These are phyloP conservation scores for Ennomos quercinarius DNA, from an alignment of 2,888 invertebrate genomes.

Conservation along the genomic window DNA sequence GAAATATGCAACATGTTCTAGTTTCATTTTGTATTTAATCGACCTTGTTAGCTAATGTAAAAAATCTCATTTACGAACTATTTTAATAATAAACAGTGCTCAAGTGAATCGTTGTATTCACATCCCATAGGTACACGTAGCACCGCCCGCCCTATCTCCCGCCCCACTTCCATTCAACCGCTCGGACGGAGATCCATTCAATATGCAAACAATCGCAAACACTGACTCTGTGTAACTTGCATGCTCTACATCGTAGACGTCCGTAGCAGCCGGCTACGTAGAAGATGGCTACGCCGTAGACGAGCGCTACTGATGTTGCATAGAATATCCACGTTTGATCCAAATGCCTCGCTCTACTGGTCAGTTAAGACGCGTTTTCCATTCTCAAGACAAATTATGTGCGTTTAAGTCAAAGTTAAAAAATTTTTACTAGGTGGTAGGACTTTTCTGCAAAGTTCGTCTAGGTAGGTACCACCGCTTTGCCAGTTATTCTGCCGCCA, in stretches of 20 bases:
- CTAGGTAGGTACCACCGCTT: too few species aligned
- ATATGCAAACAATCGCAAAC: slow-evolving; percentile 18
- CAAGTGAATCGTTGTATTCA: slow-evolving; percentile 1
- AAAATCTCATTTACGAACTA: not conserved
- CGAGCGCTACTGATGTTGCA: slow-evolving; percentile 11
- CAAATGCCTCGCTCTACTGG: too few species aligned
- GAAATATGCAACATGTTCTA: too few species aligned
- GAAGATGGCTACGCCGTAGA: slow-evolving; percentile 9
- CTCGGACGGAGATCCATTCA: slow-evolving; percentile 11
- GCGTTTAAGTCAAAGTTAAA: too few species aligned
- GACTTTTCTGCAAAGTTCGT: too few species aligned
- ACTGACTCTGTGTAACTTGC: slow-evolving; percentile 16
- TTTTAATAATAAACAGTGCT: not conserved
- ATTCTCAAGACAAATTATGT: too few species aligned
- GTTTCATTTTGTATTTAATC: too few species aligned
- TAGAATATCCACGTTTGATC: too few species aligned
- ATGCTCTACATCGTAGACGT: slow-evolving; percentile 25
- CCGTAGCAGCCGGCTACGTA: slow-evolving; percentile 34
- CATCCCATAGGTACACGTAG: not conserved
- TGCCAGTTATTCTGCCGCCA: too few species aligned
- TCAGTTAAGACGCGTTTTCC: too few species aligned
- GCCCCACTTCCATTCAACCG: slow-evolving; percentile 10
- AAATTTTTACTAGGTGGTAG: too few species aligned
- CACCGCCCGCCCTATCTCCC: slow-evolving; percentile 9
- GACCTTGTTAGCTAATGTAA: too few species aligned